Percentiles rank a stretch among this genome's conserved stretches.
phyloP scores from a whole-genome alignment of 1,140 invertebrate genomes.

The Spodoptera frugiperda region DNA sequence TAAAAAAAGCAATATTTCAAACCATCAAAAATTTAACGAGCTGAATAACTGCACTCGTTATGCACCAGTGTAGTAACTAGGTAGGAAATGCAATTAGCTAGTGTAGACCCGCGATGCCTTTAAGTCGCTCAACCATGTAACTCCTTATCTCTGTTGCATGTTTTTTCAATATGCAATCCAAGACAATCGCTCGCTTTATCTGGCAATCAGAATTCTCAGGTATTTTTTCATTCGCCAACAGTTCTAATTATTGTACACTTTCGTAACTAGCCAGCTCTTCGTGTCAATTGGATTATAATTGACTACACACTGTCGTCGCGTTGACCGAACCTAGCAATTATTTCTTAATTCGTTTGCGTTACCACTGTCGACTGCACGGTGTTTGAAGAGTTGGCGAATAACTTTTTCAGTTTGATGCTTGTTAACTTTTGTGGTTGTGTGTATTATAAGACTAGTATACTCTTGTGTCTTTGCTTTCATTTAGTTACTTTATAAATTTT shows the following conservation, averaged over 20 bases:
- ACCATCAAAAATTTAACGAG: conserved; percentile 53
- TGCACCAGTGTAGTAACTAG: conserved; percentile 76
- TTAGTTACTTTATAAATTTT: background rate
- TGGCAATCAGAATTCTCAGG: conserved; percentile 82
- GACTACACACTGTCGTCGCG: conserved; percentile 57
- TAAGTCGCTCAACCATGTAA: conserved; percentile 79
- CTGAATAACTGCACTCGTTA: conserved; percentile 68
- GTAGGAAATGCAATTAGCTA: conserved; percentile 83
- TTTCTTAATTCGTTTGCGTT: conserved; percentile 19
- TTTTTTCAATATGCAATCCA: conserved; percentile 84
- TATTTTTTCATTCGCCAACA: conserved; percentile 81
- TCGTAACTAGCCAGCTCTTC: conserved; percentile 74
- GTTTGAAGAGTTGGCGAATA: background rate
- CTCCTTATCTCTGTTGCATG: conserved; percentile 84
- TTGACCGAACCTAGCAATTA: conserved; percentile 51
- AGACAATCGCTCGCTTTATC: conserved; percentile 82
- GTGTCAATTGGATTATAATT: conserved; percentile 70
- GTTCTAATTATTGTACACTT: conserved; percentile 81
- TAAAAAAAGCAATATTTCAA: conserved; percentile 44
- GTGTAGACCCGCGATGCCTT: conserved; percentile 75
- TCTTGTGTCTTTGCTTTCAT: conserved; percentile 1
- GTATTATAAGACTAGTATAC: conserved; percentile 7
- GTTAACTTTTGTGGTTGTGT: conserved; percentile 15
- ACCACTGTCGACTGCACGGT: background rate
- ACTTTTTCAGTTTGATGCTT: conserved; percentile 3